Evolutionary conservation across 2,113 vertebrate genomes (phyloP), one percentile per base, ranked within the genome.

Genomic region (Sigmodon hispidus): DNA sequence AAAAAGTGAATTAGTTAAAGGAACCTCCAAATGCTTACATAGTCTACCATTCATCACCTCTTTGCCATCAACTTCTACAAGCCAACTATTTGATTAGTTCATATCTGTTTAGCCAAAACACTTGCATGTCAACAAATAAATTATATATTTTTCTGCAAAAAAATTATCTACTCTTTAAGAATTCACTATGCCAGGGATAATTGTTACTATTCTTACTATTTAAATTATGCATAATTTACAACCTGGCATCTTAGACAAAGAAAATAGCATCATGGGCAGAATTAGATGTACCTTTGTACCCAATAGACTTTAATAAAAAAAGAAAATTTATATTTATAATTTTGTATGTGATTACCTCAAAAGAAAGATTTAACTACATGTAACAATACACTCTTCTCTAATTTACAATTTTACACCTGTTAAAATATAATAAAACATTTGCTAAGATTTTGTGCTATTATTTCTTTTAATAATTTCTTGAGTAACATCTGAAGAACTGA

Each of bases 141-240:
- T 8, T 65, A 22, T 22, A 29, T 67, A 21, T 11, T 48, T 21
- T 87, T 7, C 8, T 73, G 55, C 10, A 34, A n/a, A n/a, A n/a
- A n/a, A n/a, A n/a, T 89, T 63, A 77, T 1, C 76, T 77, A 52
- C 48, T 87, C 5, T 79, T 95, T 70, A 90, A 67, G 73, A 91
- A 94, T 94, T 97, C 89, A 97, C 43, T 93, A 80, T 95, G 96
- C 91, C 97, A 97, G 43, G 69, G 77, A 97, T 97, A 67, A 91
- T 98, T 96, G 96, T 97, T 96, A 97, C 67, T 91, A 97, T 67
- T 76, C 94, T 79, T 96, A 90, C 29, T 96, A 97, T 96, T 95
- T 97, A 80, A 11, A 80, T 63, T 3, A 84, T 15, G 77, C 1
- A 22, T 55, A 86, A 63, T 48, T 81, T 88, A 9, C 4, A 76